These are phyloP conservation scores for Octodon degus DNA, from an alignment of 2,113 vertebrate species.

Conservation along the genomic window DNA sequence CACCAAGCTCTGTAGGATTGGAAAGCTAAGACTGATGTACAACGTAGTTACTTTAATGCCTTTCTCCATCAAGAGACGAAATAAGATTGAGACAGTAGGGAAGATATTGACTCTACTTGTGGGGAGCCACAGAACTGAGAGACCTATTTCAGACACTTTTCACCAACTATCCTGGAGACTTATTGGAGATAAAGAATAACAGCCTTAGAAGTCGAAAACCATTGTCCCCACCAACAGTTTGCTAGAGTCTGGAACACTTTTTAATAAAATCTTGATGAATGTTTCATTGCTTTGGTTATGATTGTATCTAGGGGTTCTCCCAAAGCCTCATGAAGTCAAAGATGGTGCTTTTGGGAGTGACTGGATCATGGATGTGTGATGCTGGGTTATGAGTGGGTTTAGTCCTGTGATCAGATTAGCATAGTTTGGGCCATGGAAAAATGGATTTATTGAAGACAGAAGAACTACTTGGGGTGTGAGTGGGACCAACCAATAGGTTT, in stretches of 20 bases:
- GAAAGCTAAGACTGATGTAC: background rate
- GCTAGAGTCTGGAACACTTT: background rate
- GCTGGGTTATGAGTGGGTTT: background rate
- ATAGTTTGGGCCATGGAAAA: background rate
- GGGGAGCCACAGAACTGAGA: background rate
- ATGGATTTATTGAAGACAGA: background rate
- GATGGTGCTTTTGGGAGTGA: background rate
- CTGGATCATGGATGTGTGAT: background rate
- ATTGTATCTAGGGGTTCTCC: background rate
- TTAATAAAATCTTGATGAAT: background rate
- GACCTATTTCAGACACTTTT: background rate
- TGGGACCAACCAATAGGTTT: background rate
- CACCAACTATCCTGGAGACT: background rate
- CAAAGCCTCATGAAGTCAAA: background rate
- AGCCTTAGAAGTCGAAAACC: background rate
- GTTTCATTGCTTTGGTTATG: background rate
- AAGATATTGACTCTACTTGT: background rate
- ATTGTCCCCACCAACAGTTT: background rate
- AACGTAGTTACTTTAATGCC: background rate
- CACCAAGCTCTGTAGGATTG: background rate
- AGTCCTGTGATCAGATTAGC: background rate
- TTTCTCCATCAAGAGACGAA: background rate
- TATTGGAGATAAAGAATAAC: background rate
- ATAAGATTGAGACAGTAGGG: background rate
- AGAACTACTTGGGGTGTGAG: background rate